These are phyloP conservation scores for Dromococcyx pavoninus DNA, from an alignment of 2,797 vertebrate genomes.

Conservation along the genomic window DNA sequence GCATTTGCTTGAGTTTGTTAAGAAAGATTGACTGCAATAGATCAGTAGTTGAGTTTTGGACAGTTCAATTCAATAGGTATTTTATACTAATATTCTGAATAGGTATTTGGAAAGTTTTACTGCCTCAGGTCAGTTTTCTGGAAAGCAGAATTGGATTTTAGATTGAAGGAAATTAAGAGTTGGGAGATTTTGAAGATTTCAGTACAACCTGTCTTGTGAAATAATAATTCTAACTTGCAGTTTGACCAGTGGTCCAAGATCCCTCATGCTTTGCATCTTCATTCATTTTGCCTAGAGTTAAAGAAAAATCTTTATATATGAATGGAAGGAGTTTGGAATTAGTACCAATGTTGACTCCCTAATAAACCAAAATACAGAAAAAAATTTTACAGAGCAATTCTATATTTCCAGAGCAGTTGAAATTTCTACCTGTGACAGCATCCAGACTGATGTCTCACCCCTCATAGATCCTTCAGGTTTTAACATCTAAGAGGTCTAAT, in stretches of 20 bases:
- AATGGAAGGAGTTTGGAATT: neutral
- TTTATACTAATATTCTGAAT: neutral
- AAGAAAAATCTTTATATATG: neutral
- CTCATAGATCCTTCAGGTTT: neutral
- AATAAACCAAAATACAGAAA: conserved; percentile 1
- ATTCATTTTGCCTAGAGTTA: neutral
- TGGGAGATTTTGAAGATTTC: neutral
- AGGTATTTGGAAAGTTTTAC: neutral
- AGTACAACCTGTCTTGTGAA: neutral
- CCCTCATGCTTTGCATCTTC: neutral
- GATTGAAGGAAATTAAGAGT: neutral
- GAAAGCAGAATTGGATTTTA: neutral
- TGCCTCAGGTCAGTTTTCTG: neutral
- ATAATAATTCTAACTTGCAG: neutral
- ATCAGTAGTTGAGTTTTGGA: neutral
- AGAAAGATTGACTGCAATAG: neutral
- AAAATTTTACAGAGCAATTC: neutral
- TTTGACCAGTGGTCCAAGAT: neutral
- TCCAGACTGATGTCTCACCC: neutral
- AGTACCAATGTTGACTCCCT: neutral
- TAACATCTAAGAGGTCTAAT: neutral
- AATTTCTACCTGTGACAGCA: neutral
- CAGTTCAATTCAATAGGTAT: neutral
- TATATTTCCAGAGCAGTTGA: neutral
- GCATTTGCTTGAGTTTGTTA: neutral